Evolutionary conservation across 2,888 invertebrate species (phyloP).

Genomic region (Acanthosepion pharaonis): DNA sequence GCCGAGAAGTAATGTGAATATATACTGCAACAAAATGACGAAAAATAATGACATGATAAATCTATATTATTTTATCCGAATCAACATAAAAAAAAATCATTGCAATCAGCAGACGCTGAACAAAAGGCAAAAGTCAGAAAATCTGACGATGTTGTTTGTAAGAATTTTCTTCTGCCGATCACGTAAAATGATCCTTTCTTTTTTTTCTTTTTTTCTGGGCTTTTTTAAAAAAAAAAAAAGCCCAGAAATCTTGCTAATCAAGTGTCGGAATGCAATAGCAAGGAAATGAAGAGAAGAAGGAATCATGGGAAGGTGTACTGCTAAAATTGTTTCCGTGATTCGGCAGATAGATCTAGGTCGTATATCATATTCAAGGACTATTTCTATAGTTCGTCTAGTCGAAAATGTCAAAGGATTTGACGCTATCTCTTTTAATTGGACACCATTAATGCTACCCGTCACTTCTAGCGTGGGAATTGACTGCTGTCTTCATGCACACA

Average conservation of each 20-base stretch:
- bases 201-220: no score
- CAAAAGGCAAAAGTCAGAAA: not conserved
- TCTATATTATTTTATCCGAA: no score
- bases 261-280: not conserved
- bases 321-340: not conserved
- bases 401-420: conserved; percentile 9
- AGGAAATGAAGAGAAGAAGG: not conserved
- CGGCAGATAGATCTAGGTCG: not conserved
- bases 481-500: not conserved
- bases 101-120: not conserved
- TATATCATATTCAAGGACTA: conserved; percentile 33
- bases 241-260: not conserved
- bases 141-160: not conserved
- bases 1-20: no score
- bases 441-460: not conserved
- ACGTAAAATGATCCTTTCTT: not conserved
- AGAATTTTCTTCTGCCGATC: not conserved
- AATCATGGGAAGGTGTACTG: not conserved
- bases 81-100: not conserved
- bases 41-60: no score
- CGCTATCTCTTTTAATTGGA: not conserved
- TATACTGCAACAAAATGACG: no score
- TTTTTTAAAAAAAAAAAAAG: not conserved
- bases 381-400: not conserved
- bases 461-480: not conserved